Evolutionary conservation across 1,140 invertebrate genomes (phyloP).

Genomic region (Cepaea nemoralis): DNA sequence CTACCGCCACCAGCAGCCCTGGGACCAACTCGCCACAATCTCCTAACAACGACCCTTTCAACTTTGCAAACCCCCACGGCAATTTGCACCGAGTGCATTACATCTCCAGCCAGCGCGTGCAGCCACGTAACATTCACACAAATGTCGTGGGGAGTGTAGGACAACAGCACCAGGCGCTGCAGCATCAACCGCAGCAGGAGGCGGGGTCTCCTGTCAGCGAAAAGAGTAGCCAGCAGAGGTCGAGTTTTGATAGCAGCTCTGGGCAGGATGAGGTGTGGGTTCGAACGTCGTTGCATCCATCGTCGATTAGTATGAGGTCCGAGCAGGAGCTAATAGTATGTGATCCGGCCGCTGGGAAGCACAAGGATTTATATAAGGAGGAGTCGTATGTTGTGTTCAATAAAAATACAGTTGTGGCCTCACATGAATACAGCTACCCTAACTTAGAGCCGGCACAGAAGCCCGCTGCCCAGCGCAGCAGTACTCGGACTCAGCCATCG

Average conservation of each 20-base stretch:
- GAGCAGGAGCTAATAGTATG: conserved; percentile 60
- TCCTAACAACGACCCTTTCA: conserved; percentile 60
- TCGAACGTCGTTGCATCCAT: conserved; percentile 62
- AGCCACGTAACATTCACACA: conserved; percentile 27
- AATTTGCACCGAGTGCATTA: conserved; percentile 74
- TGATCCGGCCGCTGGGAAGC: conserved; percentile 49
- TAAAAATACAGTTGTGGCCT: conserved; percentile 62
- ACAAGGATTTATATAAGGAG: conserved; percentile 52
- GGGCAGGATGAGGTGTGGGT: conserved; percentile 67
- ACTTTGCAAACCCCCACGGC: conserved; percentile 61
- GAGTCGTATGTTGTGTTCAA: conserved; percentile 89
- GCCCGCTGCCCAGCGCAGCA: conserved; percentile 59
- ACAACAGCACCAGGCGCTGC: conserved; percentile 68
- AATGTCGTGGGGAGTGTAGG: conserved; percentile 36
- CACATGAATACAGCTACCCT: conserved; percentile 68
- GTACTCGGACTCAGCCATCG: conserved; percentile 49
- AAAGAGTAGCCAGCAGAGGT: conserved; percentile 60
- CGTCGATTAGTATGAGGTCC: conserved; percentile 59
- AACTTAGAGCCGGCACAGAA: conserved; percentile 65
- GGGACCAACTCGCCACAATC: conserved; percentile 70
- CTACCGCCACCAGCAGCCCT: conserved; percentile 73
- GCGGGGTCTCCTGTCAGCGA: conserved; percentile 57
- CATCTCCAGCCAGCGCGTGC: conserved; percentile 54
- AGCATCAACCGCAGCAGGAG: conserved; percentile 40
- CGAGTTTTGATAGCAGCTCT: conserved; percentile 59